These are phyloP conservation scores for Chrysogorgia sp. DNA, from an alignment of 92 coral and sea anemone genomes.

Conservation along the genomic window DNA sequence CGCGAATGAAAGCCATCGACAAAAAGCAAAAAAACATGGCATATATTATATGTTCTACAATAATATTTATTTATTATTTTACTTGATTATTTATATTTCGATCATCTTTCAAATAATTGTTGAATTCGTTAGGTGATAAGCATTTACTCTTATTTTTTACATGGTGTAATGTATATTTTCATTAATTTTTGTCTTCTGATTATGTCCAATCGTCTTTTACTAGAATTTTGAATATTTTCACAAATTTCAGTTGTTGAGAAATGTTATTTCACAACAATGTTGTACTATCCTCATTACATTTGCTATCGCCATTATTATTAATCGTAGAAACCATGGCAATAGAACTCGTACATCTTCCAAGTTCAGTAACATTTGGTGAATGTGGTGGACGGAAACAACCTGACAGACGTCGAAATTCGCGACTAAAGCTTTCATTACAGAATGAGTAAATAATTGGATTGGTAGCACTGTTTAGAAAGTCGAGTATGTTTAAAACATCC, in stretches of 20 bases:
- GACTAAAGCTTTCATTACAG: conserved; percentile 95
- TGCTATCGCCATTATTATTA: background rate
- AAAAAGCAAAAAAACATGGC: too few species aligned
- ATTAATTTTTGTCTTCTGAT: too few species aligned
- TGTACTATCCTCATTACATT: background rate
- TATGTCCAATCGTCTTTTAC: too few species aligned
- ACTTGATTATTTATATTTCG: too few species aligned
- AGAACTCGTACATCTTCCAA: background rate
- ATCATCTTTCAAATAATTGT: too few species aligned
- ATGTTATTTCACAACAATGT: background rate
- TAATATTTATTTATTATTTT: too few species aligned
- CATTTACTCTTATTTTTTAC: too few species aligned
- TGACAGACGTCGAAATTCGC: conserved; percentile 68
- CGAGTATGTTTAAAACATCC: conserved; percentile 80
- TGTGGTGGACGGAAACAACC: conserved; percentile 27
- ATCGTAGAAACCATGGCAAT: conserved; percentile 2
- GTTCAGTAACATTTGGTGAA: background rate
- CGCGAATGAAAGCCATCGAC: too few species aligned
- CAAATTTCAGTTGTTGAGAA: background rate
- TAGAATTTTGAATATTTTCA: too few species aligned
- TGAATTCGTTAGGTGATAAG: too few species aligned
- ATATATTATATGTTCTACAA: too few species aligned
- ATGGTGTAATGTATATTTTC: too few species aligned
- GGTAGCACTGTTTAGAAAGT: conserved; percentile 92
- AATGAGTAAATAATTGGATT: conserved; percentile 94